Conservation (phyloP, 2,113 vertebrate species). For the Dipodomys merriami region DNA sequence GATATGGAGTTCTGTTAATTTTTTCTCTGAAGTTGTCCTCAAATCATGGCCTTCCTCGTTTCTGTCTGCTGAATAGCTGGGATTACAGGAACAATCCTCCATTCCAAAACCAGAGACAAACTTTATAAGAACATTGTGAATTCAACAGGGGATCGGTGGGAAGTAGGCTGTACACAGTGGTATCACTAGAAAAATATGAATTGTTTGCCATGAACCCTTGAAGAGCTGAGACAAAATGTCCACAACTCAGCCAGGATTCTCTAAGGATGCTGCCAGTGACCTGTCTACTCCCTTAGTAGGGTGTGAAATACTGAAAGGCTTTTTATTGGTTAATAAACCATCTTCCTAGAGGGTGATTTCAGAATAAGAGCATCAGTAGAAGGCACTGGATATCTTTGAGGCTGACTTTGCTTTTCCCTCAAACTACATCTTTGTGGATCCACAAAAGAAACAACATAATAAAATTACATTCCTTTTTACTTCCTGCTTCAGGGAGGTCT, state of each 20-base stretch:
- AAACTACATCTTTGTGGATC: neutral
- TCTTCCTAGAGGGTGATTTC: neutral
- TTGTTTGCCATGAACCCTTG: neutral
- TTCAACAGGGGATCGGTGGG: neutral
- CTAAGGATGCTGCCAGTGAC: neutral
- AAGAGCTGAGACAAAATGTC: neutral
- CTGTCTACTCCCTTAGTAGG: neutral
- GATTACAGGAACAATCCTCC: no score
- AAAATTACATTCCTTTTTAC: constrained; percentile 2
- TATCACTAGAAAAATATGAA: neutral
- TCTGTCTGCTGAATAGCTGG: no score
- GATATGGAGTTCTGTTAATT: no score
- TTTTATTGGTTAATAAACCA: constrained; percentile 12
- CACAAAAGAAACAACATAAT: constrained; percentile 12
- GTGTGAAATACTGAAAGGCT: constrained; percentile 27
- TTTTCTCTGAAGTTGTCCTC: no score
- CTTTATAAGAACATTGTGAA: neutral
- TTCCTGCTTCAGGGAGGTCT: neutral
- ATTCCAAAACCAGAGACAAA: neutral
- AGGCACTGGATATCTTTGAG: neutral
- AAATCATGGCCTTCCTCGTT: no score
- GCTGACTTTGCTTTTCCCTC: neutral
- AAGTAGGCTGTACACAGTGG: neutral
- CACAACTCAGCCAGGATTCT: neutral
- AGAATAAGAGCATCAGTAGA: constrained; percentile 46